These are phyloP conservation scores for Streptopelia turtur DNA, from an alignment of 2,797 vertebrate genomes.

Conservation along the genomic window DNA sequence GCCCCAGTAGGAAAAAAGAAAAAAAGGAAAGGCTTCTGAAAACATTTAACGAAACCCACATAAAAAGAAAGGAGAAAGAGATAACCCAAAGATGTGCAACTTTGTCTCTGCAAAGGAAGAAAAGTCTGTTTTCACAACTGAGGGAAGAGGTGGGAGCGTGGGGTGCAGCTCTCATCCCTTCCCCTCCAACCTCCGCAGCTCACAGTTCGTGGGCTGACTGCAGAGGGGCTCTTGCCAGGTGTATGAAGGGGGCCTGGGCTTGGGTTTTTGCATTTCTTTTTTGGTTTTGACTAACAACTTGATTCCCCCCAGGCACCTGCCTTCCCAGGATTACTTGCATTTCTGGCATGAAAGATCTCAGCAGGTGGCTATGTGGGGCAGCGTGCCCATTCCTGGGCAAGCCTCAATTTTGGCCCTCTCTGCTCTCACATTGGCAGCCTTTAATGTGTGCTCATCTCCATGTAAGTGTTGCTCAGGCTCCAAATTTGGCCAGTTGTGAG, in stretches of 20 bases:
- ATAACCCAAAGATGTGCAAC: background rate
- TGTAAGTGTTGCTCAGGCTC: constrained; percentile 21
- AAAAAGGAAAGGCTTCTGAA: background rate
- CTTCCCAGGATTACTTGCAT: constrained; percentile 24
- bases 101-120: background rate
- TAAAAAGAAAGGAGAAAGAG: background rate
- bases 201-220: background rate
- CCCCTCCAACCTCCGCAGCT: rapidly evolving
- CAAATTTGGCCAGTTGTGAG: constrained; percentile 36
- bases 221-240: background rate
- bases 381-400: background rate
- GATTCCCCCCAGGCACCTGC: constrained; percentile 1
- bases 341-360: constrained; percentile 28
- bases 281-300: background rate
- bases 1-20: background rate
- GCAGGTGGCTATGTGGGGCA: constrained; percentile 36
- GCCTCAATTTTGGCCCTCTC: background rate
- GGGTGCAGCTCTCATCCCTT: background rate
- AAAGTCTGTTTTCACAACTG: background rate
- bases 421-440: constrained; percentile 22
- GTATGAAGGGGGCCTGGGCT: background rate
- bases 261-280: background rate
- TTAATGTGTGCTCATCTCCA: constrained; percentile 29
- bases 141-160: background rate
- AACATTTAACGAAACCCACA: constrained; percentile 5